These are phyloP conservation scores for Montipora sp. DNA, from an alignment of 64 coral and sea anemone genomes.

Conservation along the genomic window DNA sequence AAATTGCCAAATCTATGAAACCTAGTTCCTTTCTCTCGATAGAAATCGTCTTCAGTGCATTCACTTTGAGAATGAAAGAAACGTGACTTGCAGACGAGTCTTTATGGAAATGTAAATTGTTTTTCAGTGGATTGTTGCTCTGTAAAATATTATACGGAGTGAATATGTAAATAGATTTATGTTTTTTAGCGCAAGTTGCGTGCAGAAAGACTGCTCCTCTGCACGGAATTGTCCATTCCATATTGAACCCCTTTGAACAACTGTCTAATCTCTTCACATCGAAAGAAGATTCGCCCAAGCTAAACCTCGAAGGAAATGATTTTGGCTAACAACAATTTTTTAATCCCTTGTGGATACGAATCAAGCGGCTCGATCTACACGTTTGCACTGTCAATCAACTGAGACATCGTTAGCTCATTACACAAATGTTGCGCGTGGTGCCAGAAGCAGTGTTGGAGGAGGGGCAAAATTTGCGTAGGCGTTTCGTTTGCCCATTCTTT, in stretches of 20 bases:
- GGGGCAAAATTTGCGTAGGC: background rate
- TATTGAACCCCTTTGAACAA: too few relatives aligned
- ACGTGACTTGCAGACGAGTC: background rate
- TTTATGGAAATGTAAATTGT: background rate
- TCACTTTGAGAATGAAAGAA: background rate
- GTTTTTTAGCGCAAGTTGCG: background rate
- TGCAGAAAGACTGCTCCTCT: background rate
- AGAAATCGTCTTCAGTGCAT: background rate
- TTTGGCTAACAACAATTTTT: background rate
- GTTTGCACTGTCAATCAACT: background rate
- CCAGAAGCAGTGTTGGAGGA: background rate
- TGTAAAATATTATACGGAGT: background rate
- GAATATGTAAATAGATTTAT: background rate
- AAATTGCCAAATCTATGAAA: background rate
- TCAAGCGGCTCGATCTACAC: background rate
- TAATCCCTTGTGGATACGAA: background rate
- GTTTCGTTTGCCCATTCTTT: background rate
- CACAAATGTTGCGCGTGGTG: background rate
- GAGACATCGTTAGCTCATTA: too few relatives aligned
- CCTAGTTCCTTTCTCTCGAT: background rate
- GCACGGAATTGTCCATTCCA: background rate
- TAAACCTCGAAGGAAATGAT: background rate
- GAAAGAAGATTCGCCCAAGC: background rate
- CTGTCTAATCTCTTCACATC: too few relatives aligned
- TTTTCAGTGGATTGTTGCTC: background rate